Evolutionary conservation across 2,888 invertebrate genomes (phyloP).

Genomic region (Merodon equestris): DNA sequence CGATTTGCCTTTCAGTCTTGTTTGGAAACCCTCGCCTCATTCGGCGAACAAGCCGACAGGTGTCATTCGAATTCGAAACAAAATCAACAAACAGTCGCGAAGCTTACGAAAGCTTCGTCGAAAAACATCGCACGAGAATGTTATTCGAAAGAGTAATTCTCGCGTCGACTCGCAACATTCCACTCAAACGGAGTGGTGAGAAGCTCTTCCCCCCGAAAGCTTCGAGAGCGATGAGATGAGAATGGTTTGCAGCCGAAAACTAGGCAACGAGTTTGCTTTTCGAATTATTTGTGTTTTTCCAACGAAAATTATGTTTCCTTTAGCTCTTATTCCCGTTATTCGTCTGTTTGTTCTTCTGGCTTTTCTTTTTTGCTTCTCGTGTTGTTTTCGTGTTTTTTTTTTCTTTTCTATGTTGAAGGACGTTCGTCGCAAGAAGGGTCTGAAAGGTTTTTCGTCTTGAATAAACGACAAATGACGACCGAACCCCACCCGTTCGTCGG

Average conservation of each 20-base stretch:
- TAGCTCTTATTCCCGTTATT: neutral
- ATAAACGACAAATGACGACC: constrained; percentile 19
- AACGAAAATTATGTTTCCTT: constrained; percentile 7
- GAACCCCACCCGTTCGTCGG: neutral
- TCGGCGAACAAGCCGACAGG: constrained; percentile 58
- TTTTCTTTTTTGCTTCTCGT: no score
- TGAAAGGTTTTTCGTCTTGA: constrained; percentile 62
- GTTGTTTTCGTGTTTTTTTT: no score
- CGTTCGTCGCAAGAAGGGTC: constrained; percentile 60
- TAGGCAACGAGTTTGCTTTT: constrained; percentile 48
- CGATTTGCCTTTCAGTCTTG: no score
- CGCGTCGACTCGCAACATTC: constrained; percentile 33
- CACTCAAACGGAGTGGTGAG: constrained; percentile 49
- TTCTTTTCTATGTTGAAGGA: constrained; percentile 37
- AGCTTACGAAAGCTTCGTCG: constrained; percentile 16
- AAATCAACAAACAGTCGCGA: neutral
- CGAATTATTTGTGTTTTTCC: constrained; percentile 32
- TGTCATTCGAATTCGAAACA: constrained; percentile 37
- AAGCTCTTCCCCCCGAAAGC: constrained; percentile 36
- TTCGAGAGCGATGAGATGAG: constrained; percentile 14
- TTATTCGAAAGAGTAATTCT: constrained; percentile 15
- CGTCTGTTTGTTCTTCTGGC: constrained; percentile 2
- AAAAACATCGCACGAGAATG: constrained; percentile 55
- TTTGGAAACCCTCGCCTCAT: no score
- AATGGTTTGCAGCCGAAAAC: constrained; percentile 48